Percentiles rank a stretch among this genome's conserved stretches.
Conservation (phyloP, 2,888 invertebrate species). For the Himalopsyche tibetana region DNA sequence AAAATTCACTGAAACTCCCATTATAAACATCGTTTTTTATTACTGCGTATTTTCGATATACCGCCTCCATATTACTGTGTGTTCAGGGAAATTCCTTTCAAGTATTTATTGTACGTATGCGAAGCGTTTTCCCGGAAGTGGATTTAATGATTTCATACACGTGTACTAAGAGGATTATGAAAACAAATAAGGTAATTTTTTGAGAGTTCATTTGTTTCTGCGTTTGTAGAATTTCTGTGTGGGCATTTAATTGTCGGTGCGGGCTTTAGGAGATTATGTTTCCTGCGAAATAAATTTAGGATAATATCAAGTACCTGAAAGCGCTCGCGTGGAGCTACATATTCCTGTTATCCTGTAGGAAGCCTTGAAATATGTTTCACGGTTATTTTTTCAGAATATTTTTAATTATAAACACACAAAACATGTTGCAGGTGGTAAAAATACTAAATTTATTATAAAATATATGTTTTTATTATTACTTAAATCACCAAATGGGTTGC, state of each 20-base stretch:
- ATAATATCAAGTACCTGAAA: not conserved
- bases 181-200: conserved; percentile 47
- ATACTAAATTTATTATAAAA: no score
- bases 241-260: conserved; percentile 36
- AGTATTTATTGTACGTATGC: not conserved
- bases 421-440: no score
- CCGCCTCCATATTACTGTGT: no score
- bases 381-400: no score
- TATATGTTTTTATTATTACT: no score
- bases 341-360: no score
- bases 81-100: conserved; percentile 6
- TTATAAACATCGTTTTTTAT: no score
- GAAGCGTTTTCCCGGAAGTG: conserved; percentile 10
- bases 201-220: conserved; percentile 25
- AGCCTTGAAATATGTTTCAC: no score
- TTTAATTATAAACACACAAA: no score
- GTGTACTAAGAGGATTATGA: conserved; percentile 55
- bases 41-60: no score
- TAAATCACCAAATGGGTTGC: no score
- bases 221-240: conserved; percentile 3
- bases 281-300: not conserved
- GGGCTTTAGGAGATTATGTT: conserved; percentile 7
- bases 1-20: no score
- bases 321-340: not conserved
- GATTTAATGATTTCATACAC: conserved; percentile 49